Conservation (phyloP, 2,113 vertebrate species). For the Leptodactylus fuscus region DNA sequence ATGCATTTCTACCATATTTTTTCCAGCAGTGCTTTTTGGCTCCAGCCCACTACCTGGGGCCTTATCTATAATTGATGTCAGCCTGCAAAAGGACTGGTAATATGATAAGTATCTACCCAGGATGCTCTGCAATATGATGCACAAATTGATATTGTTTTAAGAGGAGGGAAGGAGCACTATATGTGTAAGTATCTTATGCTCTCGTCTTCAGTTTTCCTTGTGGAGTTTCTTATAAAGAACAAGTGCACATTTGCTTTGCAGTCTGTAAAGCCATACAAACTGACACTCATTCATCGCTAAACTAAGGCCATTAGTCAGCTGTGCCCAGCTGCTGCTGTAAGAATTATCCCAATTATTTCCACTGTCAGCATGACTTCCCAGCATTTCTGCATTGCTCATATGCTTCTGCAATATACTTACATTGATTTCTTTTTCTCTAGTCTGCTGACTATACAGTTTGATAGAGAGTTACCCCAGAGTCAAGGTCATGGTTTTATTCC, state of each 20-base stretch:
- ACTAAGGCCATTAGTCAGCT: background rate
- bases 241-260: background rate
- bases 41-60: too few species aligned
- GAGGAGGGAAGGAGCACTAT: too few species aligned
- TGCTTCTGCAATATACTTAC: constrained; percentile 70
- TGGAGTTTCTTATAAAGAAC: background rate
- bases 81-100: too few species aligned
- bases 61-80: too few species aligned
- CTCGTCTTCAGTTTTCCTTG: background rate
- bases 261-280: background rate
- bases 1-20: too few species aligned
- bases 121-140: too few species aligned
- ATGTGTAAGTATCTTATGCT: background rate
- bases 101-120: too few species aligned
- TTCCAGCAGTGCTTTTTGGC: too few species aligned
- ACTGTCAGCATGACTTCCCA: constrained; percentile 69
- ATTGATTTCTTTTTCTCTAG: constrained; percentile 75
- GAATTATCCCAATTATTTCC: constrained; percentile 63
- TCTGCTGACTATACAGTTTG: constrained; percentile 74
- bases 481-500: constrained; percentile 77
- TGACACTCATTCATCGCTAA: background rate
- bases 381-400: constrained; percentile 68
- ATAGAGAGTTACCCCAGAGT: constrained; percentile 74
- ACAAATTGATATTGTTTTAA: too few species aligned
- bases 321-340: constrained; percentile 52